phyloP scores from a whole-genome alignment of 2,888 invertebrate genomes.

The Himalopsyche tibetana region DNA sequence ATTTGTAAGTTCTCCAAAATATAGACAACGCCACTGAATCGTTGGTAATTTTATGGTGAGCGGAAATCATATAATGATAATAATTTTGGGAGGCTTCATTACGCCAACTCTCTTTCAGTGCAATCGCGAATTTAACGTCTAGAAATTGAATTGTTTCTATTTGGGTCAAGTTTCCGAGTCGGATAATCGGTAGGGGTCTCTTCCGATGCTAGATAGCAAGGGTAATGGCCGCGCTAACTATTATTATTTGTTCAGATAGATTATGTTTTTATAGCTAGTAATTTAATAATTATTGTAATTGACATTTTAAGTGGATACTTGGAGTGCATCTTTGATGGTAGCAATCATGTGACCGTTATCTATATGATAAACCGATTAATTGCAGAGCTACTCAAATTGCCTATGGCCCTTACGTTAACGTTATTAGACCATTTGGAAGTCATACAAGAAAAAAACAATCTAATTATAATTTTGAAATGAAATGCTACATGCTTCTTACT shows the following conservation, averaged over 20 bases:
- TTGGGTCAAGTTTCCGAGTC: constrained; percentile 24
- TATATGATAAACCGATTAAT: neutral
- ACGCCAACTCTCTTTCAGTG: neutral
- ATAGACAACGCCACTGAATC: constrained; percentile 5
- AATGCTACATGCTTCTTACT: too few relatives aligned
- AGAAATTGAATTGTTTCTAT: constrained; percentile 45
- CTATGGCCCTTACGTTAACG: too few relatives aligned
- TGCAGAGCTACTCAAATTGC: too few relatives aligned
- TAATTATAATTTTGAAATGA: too few relatives aligned
- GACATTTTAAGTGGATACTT: constrained; percentile 33
- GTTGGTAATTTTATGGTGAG: constrained; percentile 31
- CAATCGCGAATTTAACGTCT: constrained; percentile 28
- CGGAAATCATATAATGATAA: constrained; percentile 44
- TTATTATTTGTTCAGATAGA: neutral
- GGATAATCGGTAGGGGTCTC: neutral
- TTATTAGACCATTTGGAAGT: too few relatives aligned
- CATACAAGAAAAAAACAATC: too few relatives aligned
- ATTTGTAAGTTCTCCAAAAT: too few relatives aligned
- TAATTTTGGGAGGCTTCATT: constrained; percentile 44
- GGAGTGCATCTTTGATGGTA: neutral
- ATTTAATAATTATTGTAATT: constrained; percentile 21
- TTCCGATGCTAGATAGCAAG: neutral
- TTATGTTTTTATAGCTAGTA: constrained; percentile 23
- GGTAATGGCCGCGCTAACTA: neutral
- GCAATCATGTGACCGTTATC: neutral